Evolutionary conservation across 2,797 vertebrate species (phyloP), one percentile per base, ranked within the genome.

Genomic region (Sciurus carolinensis): DNA sequence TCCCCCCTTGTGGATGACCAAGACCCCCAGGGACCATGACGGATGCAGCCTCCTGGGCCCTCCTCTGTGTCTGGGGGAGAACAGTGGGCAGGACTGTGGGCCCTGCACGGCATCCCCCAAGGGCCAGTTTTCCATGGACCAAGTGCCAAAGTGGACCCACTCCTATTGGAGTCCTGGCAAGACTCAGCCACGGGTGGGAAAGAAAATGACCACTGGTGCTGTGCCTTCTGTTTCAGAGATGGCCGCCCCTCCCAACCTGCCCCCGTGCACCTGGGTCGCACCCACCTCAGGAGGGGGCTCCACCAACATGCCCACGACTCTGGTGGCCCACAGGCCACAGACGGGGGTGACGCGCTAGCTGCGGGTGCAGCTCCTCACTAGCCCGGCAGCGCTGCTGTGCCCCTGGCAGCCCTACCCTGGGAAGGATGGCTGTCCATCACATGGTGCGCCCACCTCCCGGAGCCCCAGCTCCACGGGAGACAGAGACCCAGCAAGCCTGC

Each of bases 131-230:
- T 39, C 20, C n/a, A 26, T 8, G 12, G 30, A 10, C 9, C 24
- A 36, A 36, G 36, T 3, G 5, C 17, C 15, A 4, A 6, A 14
- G 30, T 11, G 3, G 8, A 64, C 26, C 10, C 2, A 0, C 17
- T 36, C 28, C 59, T 36, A 20, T 0, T 1, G 17, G 30, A 1
- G 7, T n/a, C 22, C 86, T 14, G 18, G 6, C 18, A 36, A 42
- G 18, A 14, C 67, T 52, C 7, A 0, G 47, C 24, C 24, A 6
- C 11, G 10, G 28, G 11, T 10, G 4, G 12, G n/a, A 10, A 33
- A 7, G 28, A 18, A 26, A 2, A 28, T 1, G 0, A 9, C 0
- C 7, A 3, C 4, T 3, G 26, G 28, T 10, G 24, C 4, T 2
- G 11, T 12, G 3, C n/a, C 4, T 3, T 50, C 6, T 22, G 28